These are phyloP conservation scores for Thamnophis elegans DNA, from an alignment of 2,797 vertebrate species.

Conservation along the genomic window DNA sequence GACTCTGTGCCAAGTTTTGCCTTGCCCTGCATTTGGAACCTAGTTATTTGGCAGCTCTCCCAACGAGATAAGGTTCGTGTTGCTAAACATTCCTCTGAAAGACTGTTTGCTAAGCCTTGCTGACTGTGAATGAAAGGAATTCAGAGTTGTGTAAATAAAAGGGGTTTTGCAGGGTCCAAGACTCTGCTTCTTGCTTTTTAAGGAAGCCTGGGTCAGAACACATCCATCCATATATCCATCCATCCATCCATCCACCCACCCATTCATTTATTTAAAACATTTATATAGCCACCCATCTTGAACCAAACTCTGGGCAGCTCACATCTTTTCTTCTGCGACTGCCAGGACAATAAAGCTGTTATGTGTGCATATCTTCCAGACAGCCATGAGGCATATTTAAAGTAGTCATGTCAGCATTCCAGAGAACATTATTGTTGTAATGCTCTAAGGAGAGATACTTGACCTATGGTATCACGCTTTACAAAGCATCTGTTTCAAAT, in stretches of 20 bases:
- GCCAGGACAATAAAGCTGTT: not conserved
- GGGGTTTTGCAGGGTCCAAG: no score
- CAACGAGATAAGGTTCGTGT: no score
- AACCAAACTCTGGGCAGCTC: not conserved
- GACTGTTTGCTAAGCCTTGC: no score
- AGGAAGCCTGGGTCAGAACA: no score
- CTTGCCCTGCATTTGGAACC: no score
- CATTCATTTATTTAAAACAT: not conserved
- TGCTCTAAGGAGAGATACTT: not conserved
- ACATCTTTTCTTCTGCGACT: not conserved
- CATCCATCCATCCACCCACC: not conserved
- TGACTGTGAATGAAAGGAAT: no score
- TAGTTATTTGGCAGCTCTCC: no score
- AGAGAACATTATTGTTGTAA: not conserved
- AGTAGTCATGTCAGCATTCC: not conserved
- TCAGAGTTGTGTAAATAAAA: no score
- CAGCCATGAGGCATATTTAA: not conserved
- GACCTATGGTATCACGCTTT: not conserved
- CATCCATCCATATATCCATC: no score
- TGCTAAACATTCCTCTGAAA: no score
- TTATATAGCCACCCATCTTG: not conserved
- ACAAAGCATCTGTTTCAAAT: not conserved
- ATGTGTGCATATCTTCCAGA: not conserved
- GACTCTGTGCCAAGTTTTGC: no score
- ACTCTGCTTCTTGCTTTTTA: no score